Evolutionary conservation across 2,113 vertebrate genomes (phyloP), one percentile per base, ranked within the genome.

Genomic region (Callaeas wilsoni): DNA sequence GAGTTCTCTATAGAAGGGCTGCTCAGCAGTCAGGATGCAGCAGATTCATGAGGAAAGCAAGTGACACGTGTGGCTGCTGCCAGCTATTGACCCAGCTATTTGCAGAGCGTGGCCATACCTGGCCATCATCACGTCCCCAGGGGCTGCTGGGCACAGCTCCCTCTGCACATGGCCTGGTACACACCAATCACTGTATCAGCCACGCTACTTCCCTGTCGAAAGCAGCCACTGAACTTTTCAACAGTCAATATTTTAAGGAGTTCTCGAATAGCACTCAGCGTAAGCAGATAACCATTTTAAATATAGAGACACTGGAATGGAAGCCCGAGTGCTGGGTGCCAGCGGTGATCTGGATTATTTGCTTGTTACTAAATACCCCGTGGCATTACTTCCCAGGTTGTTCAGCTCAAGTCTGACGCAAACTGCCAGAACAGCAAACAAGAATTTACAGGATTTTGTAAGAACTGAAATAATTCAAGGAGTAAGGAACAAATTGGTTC

Each of bases 221-320:
- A 82, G 56, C 68, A 92, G 59, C 42, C 55, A 49, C 3, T 44
- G 56, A 69, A 79, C 84, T 73, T 86, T 30, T n/a, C 85, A 44
- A 7, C 88, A 91, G 87, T 12, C 74, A 35, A 4, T 73, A 73
- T 91, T 84, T 88, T 44, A 80, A 94, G 92, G 84, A 94, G 91
- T 12, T 78, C 74, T 93, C 33, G 46, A 88, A 69, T 6, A 90
- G 71, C 79, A 44, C 46, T 78, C 8, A 5, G 57, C 14, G 7
- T 78, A 80, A 94, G 90, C 86, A 92, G 96, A 94, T 90, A 90
- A 92, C 59, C 47, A 41, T 63, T 93, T 92, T 63, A 96, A 96
- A 95, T 90, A 90, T 60, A 94, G 87, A 74, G 82, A 8, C 63
- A 5, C 25, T 2, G 60, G 47, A 63, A 77, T 59, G 88, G 88